Conservation (phyloP, 1,140 invertebrate species). For the Acromyrmex echinatior region DNA sequence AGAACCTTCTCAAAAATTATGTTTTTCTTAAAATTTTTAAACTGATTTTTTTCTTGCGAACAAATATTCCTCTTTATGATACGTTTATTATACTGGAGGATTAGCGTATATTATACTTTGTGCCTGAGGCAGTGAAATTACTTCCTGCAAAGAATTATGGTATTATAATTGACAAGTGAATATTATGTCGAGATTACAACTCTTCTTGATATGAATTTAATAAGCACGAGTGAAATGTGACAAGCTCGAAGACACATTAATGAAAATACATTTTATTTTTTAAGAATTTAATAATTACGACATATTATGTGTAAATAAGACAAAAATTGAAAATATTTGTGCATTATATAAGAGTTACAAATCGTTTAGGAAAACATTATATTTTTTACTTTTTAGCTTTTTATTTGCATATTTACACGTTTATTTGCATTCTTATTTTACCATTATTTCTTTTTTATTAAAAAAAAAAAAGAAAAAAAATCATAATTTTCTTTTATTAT, state of each 20-base stretch:
- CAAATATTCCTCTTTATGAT: no score
- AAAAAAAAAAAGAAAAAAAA: no score
- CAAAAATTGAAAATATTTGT: not conserved
- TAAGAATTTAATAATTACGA: not conserved
- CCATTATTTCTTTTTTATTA: not conserved
- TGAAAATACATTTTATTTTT: not conserved
- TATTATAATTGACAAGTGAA: not conserved
- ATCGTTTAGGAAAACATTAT: not conserved
- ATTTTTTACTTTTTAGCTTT: not conserved
- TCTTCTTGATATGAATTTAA: not conserved
- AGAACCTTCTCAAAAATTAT: no score
- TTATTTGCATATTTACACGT: not conserved
- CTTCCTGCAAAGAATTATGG: not conserved
- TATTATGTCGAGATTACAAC: not conserved
- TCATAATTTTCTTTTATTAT: no score
- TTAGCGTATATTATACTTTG: not conserved
- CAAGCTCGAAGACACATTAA: not conserved
- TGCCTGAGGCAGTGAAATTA: not conserved
- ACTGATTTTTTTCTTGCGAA: no score
- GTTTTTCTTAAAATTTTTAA: no score
- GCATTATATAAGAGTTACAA: not conserved
- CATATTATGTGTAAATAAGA: not conserved
- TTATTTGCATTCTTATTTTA: not conserved
- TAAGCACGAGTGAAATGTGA: not conserved
- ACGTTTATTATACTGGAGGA: no score